phyloP scores from a whole-genome alignment of 2,797 vertebrate species.

The Chelon auratus region DNA sequence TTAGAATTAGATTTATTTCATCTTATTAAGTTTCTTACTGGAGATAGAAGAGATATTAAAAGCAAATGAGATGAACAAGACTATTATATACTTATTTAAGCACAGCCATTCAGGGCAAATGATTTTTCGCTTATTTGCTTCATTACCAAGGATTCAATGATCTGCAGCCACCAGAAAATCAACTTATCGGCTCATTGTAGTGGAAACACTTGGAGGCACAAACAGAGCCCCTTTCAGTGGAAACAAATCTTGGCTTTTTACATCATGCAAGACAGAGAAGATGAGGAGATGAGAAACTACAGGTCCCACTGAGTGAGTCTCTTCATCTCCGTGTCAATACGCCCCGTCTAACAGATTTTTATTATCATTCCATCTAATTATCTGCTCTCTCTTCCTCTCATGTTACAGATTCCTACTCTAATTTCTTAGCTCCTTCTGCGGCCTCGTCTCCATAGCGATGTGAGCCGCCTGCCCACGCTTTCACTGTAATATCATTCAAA shows the following conservation, averaged over 20 bases:
- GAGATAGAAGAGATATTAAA: background rate
- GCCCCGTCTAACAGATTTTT: background rate
- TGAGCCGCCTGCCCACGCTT: slow-evolving; percentile 39
- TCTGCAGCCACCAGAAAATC: no score
- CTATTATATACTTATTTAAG: no score
- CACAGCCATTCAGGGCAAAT: background rate
- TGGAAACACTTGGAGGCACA: no score
- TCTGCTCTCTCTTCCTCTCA: slow-evolving; percentile 18
- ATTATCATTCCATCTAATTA: slow-evolving; percentile 6
- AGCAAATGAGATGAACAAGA: no score
- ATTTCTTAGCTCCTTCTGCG: slow-evolving; percentile 37
- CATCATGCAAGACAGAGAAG: no score
- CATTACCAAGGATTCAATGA: no score
- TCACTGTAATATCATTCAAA: slow-evolving; percentile 24
- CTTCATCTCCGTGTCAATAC: background rate
- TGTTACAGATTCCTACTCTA: slow-evolving; percentile 20
- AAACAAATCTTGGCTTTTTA: no score
- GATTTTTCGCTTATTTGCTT: background rate
- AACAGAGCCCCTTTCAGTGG: no score
- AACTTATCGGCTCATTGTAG: no score
- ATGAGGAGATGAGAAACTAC: no score
- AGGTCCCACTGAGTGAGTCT: no score
- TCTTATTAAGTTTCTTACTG: slow-evolving; percentile 1
- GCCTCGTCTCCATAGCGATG: slow-evolving; percentile 52
- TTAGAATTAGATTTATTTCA: no score